Conservation (phyloP, 2,888 invertebrate genomes). For the Agrotis clavis region DNA sequence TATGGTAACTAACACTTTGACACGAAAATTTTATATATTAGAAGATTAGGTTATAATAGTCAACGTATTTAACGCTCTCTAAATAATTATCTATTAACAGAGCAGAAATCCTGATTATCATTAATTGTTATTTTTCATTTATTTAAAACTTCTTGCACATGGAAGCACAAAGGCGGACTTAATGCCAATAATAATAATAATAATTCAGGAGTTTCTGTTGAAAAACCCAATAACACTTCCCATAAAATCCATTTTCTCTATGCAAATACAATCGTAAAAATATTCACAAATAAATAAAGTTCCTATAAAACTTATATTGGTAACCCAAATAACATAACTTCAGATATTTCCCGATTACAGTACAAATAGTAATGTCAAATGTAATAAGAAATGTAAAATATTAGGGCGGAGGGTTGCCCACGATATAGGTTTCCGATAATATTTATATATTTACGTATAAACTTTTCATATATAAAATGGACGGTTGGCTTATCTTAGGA, state of each 20-base stretch:
- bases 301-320: slow-evolving; percentile 15
- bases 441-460: slow-evolving; percentile 36
- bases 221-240: neutral
- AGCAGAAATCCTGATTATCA: too few relatives aligned
- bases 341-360: slow-evolving; percentile 34
- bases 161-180: too few relatives aligned
- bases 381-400: slow-evolving; percentile 52
- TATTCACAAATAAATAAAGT: slow-evolving; percentile 29
- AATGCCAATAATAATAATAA: too few relatives aligned
- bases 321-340: slow-evolving; percentile 26
- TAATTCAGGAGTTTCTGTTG: too few relatives aligned
- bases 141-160: too few relatives aligned
- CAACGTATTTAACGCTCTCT: too few relatives aligned
- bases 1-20: too few relatives aligned
- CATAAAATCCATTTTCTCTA: neutral
- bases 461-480: slow-evolving; percentile 6
- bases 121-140: too few relatives aligned
- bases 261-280: slow-evolving; percentile 1
- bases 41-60: too few relatives aligned
- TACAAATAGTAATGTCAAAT: slow-evolving; percentile 34
- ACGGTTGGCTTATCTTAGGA: slow-evolving; percentile 2
- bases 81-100: too few relatives aligned
- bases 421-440: slow-evolving; percentile 41
- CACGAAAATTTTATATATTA: too few relatives aligned
- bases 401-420: slow-evolving; percentile 34